Conservation (phyloP, 1,140 invertebrate genomes). For the Reticulitermes speratus region DNA sequence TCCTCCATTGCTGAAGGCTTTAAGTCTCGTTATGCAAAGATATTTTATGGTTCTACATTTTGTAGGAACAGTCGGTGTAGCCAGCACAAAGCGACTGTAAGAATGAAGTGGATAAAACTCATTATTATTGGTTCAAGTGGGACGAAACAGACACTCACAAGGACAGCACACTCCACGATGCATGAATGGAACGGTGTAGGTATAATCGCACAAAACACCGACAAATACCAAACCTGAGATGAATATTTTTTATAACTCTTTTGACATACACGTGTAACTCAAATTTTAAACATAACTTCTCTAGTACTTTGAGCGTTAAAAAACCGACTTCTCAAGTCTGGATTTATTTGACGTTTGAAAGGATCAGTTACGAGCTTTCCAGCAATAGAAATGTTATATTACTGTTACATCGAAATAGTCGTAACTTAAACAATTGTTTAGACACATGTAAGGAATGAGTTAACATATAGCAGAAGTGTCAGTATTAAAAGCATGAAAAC, state of each 20-base stretch:
- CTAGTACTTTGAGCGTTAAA: too few species aligned
- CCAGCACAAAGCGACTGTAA: neutral
- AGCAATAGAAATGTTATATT: too few species aligned
- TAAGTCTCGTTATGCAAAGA: neutral
- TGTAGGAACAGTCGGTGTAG: neutral
- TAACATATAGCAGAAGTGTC: too few species aligned
- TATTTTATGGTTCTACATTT: neutral
- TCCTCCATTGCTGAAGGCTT: neutral
- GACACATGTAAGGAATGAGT: too few species aligned
- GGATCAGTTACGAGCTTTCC: too few species aligned
- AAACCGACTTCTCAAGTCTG: too few species aligned
- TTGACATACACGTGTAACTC: neutral
- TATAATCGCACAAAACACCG: neutral
- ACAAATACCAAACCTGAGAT: neutral
- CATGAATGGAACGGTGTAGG: neutral
- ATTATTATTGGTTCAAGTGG: slow-evolving; percentile 5
- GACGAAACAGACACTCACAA: neutral
- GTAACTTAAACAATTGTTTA: too few species aligned
- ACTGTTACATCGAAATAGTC: too few species aligned
- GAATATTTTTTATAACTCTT: neutral
- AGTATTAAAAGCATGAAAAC: too few species aligned
- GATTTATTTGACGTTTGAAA: too few species aligned
- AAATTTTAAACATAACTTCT: neutral
- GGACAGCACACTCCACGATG: neutral
- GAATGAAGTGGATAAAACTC: neutral